phyloP scores from a whole-genome alignment of 2,888 invertebrate species.

The Cheilosia impressa region DNA sequence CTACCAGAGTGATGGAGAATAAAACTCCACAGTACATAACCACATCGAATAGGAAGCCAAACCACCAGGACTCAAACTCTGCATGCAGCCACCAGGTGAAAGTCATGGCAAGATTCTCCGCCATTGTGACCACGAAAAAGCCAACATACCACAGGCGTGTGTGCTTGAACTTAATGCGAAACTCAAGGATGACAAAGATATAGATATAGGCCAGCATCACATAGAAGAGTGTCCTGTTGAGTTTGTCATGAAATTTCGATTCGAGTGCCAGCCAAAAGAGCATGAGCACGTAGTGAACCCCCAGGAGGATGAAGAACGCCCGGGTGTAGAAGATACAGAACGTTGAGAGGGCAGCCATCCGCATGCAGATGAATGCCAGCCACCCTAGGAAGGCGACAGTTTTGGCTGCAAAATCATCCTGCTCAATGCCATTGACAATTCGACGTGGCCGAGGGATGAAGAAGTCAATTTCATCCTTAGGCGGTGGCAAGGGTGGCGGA shows the following conservation, averaged over 20 bases:
- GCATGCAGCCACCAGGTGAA: constrained; percentile 87
- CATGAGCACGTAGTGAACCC: constrained; percentile 88
- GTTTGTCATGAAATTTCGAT: constrained; percentile 85
- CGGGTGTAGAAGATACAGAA: constrained; percentile 88
- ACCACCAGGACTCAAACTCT: constrained; percentile 89
- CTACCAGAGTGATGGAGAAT: constrained; percentile 86
- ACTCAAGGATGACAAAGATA: constrained; percentile 90
- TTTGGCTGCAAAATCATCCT: constrained; percentile 89
- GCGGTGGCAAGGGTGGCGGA: constrained; percentile 36
- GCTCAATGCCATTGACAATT: constrained; percentile 88
- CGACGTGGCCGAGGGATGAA: constrained; percentile 84
- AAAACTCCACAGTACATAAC: constrained; percentile 86
- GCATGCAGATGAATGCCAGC: constrained; percentile 89
- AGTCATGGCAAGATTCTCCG: constrained; percentile 89
- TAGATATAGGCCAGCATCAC: constrained; percentile 90
- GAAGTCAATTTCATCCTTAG: constrained; percentile 80
- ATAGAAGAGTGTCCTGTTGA: constrained; percentile 86
- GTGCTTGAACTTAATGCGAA: constrained; percentile 90
- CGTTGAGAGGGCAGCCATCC: constrained; percentile 88
- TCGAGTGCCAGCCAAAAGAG: constrained; percentile 87
- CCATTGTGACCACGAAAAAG: constrained; percentile 87
- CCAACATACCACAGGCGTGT: constrained; percentile 88
- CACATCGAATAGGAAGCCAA: constrained; percentile 86
- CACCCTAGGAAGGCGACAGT: constrained; percentile 90
- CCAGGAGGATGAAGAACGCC: constrained; percentile 86